Evolutionary conservation across 1,140 invertebrate genomes (phyloP).

Genomic region (Oedothorax gibbosus): DNA sequence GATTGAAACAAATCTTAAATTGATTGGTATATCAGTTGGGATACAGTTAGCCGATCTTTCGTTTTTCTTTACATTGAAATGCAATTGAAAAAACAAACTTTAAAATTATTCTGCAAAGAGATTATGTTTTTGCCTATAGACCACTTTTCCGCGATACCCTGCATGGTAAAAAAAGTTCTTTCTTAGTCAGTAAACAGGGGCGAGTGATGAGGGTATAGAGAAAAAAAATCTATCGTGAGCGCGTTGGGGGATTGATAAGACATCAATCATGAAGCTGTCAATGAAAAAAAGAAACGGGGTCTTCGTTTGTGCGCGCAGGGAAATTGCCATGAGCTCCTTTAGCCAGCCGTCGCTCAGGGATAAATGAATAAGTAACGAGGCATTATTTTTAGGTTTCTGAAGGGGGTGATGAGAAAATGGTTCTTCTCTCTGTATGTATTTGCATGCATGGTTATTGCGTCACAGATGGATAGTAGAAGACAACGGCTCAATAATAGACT

Average conservation of each 20-base stretch:
- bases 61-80: too few species aligned
- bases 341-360: slow-evolving; percentile 40
- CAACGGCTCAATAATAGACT: too few species aligned
- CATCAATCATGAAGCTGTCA: slow-evolving; percentile 61
- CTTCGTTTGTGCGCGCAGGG: slow-evolving; percentile 32
- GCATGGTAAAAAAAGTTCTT: slow-evolving; percentile 41
- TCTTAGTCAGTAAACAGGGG: slow-evolving; percentile 40
- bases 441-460: slow-evolving; percentile 14
- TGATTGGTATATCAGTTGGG: too few species aligned
- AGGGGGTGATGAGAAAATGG: slow-evolving; percentile 46
- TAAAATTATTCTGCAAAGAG: too few species aligned
- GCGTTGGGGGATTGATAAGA: slow-evolving; percentile 56
- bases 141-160: not conserved
- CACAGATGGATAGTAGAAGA: too few species aligned
- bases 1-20: too few species aligned
- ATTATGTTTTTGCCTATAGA: too few species aligned
- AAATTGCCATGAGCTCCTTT: slow-evolving; percentile 42
- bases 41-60: too few species aligned
- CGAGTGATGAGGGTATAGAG: not conserved
- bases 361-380: slow-evolving; percentile 58
- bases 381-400: slow-evolving; percentile 57
- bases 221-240: slow-evolving; percentile 25
- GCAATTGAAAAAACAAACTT: too few species aligned
- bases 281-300: slow-evolving; percentile 17
- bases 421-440: slow-evolving; percentile 3